Percentiles rank a stretch among this genome's conserved stretches.
These are phyloP conservation scores for Oryzias woworae DNA, from an alignment of 2,113 vertebrate genomes.

Conservation along the genomic window DNA sequence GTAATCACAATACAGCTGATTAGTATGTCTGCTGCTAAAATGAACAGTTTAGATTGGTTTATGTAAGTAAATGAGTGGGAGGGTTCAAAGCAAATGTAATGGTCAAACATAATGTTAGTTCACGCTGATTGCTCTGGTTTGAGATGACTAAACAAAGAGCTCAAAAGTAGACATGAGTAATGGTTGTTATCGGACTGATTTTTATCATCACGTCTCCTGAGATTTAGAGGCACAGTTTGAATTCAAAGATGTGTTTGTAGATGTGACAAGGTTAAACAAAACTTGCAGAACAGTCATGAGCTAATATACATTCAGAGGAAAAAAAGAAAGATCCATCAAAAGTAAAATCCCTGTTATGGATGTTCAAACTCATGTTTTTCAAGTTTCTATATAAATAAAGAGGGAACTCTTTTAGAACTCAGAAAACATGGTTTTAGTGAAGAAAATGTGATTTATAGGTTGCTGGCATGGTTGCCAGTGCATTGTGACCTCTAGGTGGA, in stretches of 20 bases:
- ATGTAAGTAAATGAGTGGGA: conserved; percentile 11
- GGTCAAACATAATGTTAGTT: conserved; percentile 22
- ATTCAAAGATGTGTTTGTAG: not conserved
- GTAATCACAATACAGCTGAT: conserved; percentile 29
- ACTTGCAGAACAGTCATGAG: not conserved
- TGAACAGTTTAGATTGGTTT: not conserved
- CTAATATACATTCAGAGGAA: not conserved
- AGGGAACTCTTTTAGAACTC: not conserved
- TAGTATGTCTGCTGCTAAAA: conserved; percentile 38
- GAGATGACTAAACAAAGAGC: conserved; percentile 20
- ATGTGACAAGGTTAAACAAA: not conserved
- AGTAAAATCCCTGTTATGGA: not conserved
- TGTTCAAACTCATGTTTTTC: not conserved
- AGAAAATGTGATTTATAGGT: conserved; percentile 11
- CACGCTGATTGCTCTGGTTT: conserved; percentile 11
- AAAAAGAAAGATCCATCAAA: not conserved
- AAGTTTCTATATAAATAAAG: too few relatives aligned
- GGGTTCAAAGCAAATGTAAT: conserved; percentile 27
- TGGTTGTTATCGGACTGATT: conserved; percentile 9
- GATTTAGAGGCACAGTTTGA: not conserved
- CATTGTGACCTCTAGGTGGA: conserved; percentile 46
- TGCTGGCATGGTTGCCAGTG: conserved; percentile 34
- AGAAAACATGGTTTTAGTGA: conserved; percentile 5
- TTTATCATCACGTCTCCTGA: conserved; percentile 6
- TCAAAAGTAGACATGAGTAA: conserved; percentile 26